Conservation (phyloP, 2,888 invertebrate species). For the Aromia moschata region DNA sequence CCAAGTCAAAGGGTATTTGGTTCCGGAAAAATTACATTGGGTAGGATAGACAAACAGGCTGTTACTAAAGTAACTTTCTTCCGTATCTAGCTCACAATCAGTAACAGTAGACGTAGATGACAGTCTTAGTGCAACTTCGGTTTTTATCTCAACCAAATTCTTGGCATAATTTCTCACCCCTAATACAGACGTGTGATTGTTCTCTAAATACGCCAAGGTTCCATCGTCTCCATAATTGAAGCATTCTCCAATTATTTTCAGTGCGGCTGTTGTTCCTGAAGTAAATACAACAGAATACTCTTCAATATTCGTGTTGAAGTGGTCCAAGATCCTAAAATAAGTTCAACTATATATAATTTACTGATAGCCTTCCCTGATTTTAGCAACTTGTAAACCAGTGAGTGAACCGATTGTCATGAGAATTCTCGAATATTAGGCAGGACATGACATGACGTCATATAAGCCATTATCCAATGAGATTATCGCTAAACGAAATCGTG, state of each 20-base stretch:
- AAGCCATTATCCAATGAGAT: no score
- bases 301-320: constrained; percentile 82
- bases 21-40: constrained; percentile 94
- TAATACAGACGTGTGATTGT: constrained; percentile 95
- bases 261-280: constrained; percentile 88
- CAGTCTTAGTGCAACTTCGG: constrained; percentile 66
- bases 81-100: not conserved
- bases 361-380: no score
- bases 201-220: constrained; percentile 81
- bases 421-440: no score
- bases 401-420: no score
- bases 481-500: no score
- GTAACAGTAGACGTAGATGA: constrained; percentile 25
- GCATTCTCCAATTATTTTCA: constrained; percentile 85
- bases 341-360: no score
- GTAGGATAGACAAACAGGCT: constrained; percentile 88
- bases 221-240: constrained; percentile 70
- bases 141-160: constrained; percentile 68
- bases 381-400: no score
- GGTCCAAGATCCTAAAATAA: constrained; percentile 80
- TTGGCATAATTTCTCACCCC: constrained; percentile 85
- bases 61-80: constrained; percentile 52
- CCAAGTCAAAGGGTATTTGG: constrained; percentile 84
- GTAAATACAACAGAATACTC: constrained; percentile 93
- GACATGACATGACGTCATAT: no score